A percentile compares a stretch with the other conserved stretches of the same genome.
Conservation (phyloP, 1,140 invertebrate genomes). For the Onthophagus taurus region DNA sequence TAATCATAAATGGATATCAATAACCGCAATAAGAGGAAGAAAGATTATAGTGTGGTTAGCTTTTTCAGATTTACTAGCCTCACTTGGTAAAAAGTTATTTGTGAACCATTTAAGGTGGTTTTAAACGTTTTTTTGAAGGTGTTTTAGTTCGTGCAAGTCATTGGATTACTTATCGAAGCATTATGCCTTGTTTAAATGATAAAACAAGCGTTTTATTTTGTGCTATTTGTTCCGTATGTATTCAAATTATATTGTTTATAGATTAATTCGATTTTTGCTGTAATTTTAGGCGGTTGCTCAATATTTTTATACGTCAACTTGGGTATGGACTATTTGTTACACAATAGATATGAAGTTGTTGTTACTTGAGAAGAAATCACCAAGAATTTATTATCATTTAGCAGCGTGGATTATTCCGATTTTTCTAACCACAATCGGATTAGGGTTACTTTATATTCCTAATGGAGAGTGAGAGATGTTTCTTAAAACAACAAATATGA, state of each 20-base stretch:
- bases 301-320: conserved; percentile 75
- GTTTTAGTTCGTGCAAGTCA: conserved; percentile 60
- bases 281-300: conserved; percentile 65
- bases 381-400: conserved; percentile 52
- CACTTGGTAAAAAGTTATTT: conserved; percentile 48
- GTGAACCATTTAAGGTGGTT: conserved; percentile 11
- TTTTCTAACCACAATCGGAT: conserved; percentile 53
- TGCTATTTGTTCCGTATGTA: conserved; percentile 59
- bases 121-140: conserved; percentile 50
- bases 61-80: conserved; percentile 64
- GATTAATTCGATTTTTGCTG: conserved; percentile 18
- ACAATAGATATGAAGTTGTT: conserved; percentile 66
- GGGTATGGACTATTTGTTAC: conserved; percentile 77
- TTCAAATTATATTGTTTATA: neutral
- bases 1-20: conserved; percentile 42
- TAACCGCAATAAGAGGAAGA: conserved; percentile 50
- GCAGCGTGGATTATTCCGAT: conserved; percentile 63
- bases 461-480: conserved; percentile 61
- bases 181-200: conserved; percentile 54
- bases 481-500: too few relatives aligned
- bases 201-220: conserved; percentile 59
- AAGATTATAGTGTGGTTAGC: conserved; percentile 69
- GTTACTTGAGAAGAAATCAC: conserved; percentile 49
- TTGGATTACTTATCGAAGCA: conserved; percentile 57
- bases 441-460: conserved; percentile 63